Conservation (phyloP, 2,113 vertebrate species). For the Porphyrio hochstetteri region DNA sequence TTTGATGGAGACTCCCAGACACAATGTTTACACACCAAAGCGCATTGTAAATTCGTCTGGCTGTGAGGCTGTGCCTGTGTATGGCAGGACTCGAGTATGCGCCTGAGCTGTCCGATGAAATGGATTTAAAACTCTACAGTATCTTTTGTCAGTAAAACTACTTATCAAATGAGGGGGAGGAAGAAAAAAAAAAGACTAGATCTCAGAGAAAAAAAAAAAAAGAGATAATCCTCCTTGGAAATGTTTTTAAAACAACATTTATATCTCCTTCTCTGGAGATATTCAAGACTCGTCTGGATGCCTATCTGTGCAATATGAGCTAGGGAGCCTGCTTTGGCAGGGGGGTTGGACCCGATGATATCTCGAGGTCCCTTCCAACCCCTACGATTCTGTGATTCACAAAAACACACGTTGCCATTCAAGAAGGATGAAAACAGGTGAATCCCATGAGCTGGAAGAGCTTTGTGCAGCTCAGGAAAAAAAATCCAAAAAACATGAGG, state of each 20-base stretch:
- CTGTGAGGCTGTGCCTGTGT: background rate
- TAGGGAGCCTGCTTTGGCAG: no score
- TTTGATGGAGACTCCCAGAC: background rate
- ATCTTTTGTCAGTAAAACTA: background rate
- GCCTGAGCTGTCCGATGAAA: background rate
- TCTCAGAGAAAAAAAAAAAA: background rate
- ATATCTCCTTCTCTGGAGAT: no score
- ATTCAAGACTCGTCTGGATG: no score
- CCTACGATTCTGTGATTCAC: no score
- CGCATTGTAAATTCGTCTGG: rapidly evolving
- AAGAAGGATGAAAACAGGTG: background rate
- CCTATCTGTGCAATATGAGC: no score
- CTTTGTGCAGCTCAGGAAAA: background rate
- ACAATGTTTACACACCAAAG: background rate
- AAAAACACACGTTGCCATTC: background rate
- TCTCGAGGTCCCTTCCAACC: no score
- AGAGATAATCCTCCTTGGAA: background rate
- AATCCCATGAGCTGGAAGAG: background rate
- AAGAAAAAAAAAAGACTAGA: background rate
- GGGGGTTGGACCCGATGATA: no score
- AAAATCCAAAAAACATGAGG: background rate
- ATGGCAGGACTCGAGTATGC: background rate
- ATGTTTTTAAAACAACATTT: background rate
- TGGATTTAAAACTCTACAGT: background rate
- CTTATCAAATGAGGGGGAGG: background rate